These are phyloP conservation scores for Ciconia boyciana DNA, from an alignment of 2,113 vertebrate genomes.

Conservation along the genomic window DNA sequence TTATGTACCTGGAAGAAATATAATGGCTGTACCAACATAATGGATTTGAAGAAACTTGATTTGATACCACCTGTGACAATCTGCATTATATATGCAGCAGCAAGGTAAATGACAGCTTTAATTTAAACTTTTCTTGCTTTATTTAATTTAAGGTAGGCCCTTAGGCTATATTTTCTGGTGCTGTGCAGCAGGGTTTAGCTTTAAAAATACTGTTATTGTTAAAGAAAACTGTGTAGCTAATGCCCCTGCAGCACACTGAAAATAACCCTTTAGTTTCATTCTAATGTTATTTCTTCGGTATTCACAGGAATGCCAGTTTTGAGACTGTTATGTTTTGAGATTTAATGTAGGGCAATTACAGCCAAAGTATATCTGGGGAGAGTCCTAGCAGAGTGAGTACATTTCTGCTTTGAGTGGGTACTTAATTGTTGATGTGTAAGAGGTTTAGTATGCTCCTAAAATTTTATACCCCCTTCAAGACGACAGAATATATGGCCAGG, in stretches of 20 bases:
- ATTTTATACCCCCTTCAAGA: neutral
- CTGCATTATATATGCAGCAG: neutral
- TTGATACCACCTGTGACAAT: neutral
- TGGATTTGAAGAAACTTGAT: neutral
- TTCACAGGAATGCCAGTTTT: neutral
- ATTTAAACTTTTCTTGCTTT: conserved; percentile 20
- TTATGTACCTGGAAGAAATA: neutral
- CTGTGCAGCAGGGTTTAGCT: neutral
- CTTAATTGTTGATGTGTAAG: neutral
- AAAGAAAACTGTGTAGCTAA: neutral
- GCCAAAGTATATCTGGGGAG: neutral
- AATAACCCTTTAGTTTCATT: conserved; percentile 20
- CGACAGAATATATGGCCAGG: neutral
- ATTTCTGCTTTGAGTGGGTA: neutral
- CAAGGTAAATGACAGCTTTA: conserved; percentile 24
- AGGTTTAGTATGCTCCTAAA: neutral
- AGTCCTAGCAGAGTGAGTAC: neutral
- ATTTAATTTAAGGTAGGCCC: conserved; percentile 2
- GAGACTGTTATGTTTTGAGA: neutral
- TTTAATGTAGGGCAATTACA: neutral
- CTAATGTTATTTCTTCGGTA: neutral
- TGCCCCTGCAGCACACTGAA: neutral
- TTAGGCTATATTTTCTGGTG: neutral
- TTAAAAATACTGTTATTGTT: conserved; percentile 29
- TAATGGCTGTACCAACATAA: neutral